Conservation (phyloP, 2,888 invertebrate species). For the Sylvicola fuscatus region DNA sequence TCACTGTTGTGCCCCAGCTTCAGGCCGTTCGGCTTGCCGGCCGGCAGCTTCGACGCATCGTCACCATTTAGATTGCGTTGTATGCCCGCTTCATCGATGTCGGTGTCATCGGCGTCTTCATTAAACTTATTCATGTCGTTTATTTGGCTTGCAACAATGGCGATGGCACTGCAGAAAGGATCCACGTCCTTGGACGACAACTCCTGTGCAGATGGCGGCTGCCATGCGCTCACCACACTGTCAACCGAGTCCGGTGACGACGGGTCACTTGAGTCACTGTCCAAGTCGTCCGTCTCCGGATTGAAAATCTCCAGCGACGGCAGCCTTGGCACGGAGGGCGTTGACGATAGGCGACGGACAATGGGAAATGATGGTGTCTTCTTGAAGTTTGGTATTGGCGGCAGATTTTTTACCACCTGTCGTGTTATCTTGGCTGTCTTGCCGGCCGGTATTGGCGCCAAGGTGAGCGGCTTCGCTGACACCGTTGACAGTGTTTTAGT, state of each 20-base stretch:
- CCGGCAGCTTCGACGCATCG: not conserved
- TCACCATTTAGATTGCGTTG: not conserved
- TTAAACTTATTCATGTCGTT: conserved; percentile 13
- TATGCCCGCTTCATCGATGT: conserved; percentile 1
- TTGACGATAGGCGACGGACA: conserved; percentile 45
- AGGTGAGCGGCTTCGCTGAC: conserved; percentile 20
- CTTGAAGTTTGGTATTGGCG: conserved; percentile 36
- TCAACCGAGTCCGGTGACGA: conserved; percentile 76
- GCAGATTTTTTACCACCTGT: conserved; percentile 38
- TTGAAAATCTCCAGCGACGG: conserved; percentile 62
- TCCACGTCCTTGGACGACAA: conserved; percentile 7
- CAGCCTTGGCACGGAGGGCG: conserved; percentile 47
- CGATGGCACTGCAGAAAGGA: not conserved
- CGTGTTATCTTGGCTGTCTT: conserved; percentile 21
- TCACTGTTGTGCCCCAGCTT: too few relatives aligned
- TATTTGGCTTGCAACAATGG: conserved; percentile 14
- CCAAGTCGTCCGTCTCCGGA: conserved; percentile 77
- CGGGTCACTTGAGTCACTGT: conserved; percentile 66
- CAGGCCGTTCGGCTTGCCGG: too few relatives aligned
- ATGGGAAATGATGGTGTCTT: conserved; percentile 40
- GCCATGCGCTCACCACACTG: conserved; percentile 56
- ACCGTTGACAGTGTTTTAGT: not conserved
- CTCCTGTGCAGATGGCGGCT: conserved; percentile 12
- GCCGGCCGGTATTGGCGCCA: conserved; percentile 21
- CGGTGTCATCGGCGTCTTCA: conserved; percentile 1